These are phyloP conservation scores for Eugnorisma glareosa DNA, from an alignment of 2,888 invertebrate genomes.

Conservation along the genomic window DNA sequence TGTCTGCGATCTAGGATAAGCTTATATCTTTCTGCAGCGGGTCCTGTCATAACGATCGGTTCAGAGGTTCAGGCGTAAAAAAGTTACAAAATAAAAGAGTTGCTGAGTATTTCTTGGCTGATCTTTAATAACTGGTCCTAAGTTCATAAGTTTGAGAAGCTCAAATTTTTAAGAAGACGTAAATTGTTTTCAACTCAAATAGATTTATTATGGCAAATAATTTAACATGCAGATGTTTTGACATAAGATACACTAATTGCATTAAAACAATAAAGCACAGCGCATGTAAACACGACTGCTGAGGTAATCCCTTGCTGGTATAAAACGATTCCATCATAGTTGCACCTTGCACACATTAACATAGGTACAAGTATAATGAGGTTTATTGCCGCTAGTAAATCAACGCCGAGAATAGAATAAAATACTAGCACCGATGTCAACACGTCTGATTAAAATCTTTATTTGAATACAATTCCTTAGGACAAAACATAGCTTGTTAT, in stretches of 20 bases:
- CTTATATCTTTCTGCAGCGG: too few species aligned
- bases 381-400: constrained; percentile 52
- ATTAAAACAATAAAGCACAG: constrained; percentile 15
- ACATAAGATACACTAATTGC: neutral
- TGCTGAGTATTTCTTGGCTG: too few species aligned
- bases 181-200: too few species aligned
- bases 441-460: constrained; percentile 38
- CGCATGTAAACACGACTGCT: constrained; percentile 3
- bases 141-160: too few species aligned
- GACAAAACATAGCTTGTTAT: constrained; percentile 12
- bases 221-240: neutral
- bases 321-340: constrained; percentile 47
- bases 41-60: too few species aligned
- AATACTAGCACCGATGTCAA: constrained; percentile 43
- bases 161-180: too few species aligned
- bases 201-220: neutral
- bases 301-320: constrained; percentile 18
- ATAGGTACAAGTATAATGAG: constrained; percentile 45
- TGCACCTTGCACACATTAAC: constrained; percentile 43
- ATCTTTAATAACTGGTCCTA: too few species aligned
- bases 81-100: too few species aligned
- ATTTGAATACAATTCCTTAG: constrained; percentile 26
- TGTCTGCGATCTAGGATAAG: too few species aligned
- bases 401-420: constrained; percentile 32
- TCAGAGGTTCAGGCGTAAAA: too few species aligned